These are phyloP conservation scores for Taxidea taxus DNA, from an alignment of 2,113 vertebrate species.

Conservation along the genomic window DNA sequence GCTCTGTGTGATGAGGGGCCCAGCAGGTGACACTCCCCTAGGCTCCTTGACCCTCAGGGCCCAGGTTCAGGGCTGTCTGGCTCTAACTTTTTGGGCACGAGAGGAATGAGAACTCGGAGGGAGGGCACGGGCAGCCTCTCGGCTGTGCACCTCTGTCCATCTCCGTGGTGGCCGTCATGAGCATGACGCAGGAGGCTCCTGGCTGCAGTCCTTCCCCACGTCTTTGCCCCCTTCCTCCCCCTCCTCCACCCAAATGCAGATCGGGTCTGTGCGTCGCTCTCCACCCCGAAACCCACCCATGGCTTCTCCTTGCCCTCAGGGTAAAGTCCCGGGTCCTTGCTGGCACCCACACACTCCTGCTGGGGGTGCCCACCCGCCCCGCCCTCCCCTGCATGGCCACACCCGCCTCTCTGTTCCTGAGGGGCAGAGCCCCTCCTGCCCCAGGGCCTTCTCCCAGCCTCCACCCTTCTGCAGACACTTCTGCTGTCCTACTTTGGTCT, in stretches of 20 bases:
- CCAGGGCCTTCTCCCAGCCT: neutral
- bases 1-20: neutral
- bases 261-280: neutral
- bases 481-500: neutral
- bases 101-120: neutral
- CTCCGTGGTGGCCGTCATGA: fast-evolving
- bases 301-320: neutral
- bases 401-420: neutral
- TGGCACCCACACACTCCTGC: fast-evolving
- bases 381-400: neutral
- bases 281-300: fast-evolving
- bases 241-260: fast-evolving
- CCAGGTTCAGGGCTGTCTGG: neutral
- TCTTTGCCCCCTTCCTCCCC: neutral
- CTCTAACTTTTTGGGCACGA: fast-evolving
- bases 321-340: fast-evolving
- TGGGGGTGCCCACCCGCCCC: neutral
- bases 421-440: neutral
- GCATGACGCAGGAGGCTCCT: fast-evolving
- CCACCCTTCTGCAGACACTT: fast-evolving
- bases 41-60: neutral
- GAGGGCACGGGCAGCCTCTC: neutral
- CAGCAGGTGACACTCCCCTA: neutral
- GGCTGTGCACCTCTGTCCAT: fast-evolving
- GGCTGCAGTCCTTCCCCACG: no score